A percentile compares a stretch with the other conserved stretches of the same genome.
phyloP scores from a whole-genome alignment of 2,797 vertebrate species.

The Antrozous pallidus region DNA sequence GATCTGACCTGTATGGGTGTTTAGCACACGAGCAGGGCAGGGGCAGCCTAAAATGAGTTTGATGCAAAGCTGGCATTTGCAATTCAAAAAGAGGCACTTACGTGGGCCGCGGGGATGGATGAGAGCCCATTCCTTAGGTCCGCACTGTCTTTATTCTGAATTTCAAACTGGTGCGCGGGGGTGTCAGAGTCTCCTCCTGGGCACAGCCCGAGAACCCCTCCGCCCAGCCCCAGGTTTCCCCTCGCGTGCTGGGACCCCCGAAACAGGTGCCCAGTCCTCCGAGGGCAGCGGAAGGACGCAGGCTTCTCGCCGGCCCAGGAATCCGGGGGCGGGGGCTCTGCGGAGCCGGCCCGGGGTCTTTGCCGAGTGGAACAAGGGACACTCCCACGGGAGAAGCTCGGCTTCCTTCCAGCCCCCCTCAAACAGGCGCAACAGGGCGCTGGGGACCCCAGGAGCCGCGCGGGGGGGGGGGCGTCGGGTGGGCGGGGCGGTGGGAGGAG shows the following conservation, averaged over 20 bases:
- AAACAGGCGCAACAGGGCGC: rapidly evolving
- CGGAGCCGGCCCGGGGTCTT: neutral
- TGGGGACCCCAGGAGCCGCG: neutral
- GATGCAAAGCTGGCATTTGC: neutral
- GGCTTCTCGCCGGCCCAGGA: neutral
- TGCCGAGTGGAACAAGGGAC: rapidly evolving
- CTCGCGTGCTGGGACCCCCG: neutral
- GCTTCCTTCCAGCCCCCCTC: neutral
- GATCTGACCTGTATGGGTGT: neutral
- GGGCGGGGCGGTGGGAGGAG: neutral
- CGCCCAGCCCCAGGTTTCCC: neutral
- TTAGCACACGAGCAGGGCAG: neutral
- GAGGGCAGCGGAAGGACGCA: neutral
- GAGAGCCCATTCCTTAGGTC: neutral
- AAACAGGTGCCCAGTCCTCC: neutral
- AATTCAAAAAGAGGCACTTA: neutral
- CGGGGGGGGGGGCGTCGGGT: rapidly evolving
- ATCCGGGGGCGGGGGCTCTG: neutral
- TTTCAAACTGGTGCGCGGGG: neutral
- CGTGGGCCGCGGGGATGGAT: neutral
- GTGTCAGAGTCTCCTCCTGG: neutral
- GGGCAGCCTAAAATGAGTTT: neutral
- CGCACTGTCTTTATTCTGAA: constrained; percentile 41
- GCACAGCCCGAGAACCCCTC: neutral
- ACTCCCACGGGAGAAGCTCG: neutral